phyloP scores from a whole-genome alignment of 2,113 vertebrate genomes.

The Pica pica region DNA sequence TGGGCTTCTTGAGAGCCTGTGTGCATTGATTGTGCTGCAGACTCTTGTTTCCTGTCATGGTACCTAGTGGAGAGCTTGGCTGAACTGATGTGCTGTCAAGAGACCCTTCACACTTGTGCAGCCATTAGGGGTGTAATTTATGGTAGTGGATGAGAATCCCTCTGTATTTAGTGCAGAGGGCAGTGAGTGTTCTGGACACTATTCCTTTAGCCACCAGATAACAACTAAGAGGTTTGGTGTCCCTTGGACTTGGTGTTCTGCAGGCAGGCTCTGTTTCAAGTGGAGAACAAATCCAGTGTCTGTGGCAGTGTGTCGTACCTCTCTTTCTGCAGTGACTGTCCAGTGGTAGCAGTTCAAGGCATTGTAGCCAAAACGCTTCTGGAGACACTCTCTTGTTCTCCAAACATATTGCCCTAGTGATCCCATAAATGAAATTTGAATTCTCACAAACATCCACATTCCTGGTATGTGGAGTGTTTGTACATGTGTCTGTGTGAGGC shows the following conservation, averaged over 20 bases:
- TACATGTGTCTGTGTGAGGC: not conserved
- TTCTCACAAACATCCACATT: not conserved
- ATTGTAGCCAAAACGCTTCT: not conserved
- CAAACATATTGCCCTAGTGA: not conserved
- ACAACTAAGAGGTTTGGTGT: not conserved
- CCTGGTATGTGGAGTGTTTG: not conserved
- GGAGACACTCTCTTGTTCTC: not conserved
- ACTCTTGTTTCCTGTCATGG: not conserved
- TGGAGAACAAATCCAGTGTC: not conserved
- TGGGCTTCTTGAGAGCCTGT: not conserved
- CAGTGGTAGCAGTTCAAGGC: not conserved
- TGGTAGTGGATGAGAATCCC: fast-evolving
- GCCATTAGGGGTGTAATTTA: not conserved
- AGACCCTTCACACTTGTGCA: not conserved
- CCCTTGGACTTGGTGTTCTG: not conserved
- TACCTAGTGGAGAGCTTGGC: not conserved
- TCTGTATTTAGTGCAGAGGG: not conserved
- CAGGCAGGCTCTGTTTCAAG: not conserved
- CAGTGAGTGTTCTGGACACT: not conserved
- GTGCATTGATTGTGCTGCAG: not conserved
- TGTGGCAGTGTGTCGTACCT: not conserved
- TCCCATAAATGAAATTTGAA: not conserved
- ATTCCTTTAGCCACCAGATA: not conserved
- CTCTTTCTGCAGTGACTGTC: not conserved
- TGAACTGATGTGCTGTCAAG: not conserved